Percentiles rank a stretch among this genome's conserved stretches.
Conservation (phyloP, 1,140 invertebrate species). For the Aphelenchoides avenae region DNA sequence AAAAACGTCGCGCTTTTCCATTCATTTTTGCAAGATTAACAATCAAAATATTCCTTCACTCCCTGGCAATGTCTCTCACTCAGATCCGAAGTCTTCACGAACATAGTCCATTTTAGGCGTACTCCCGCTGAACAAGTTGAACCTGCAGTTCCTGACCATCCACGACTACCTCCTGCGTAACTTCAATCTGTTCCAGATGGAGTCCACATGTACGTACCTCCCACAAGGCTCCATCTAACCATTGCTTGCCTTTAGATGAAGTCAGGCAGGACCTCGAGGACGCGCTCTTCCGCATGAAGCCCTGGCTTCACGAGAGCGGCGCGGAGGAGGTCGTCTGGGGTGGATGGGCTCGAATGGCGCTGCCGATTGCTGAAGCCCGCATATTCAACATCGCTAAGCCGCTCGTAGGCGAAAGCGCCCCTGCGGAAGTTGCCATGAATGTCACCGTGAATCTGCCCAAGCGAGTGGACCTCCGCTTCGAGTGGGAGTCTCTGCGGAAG, state of each 20-base stretch:
- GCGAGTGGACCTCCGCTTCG: constrained; percentile 80
- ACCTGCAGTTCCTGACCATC: constrained; percentile 93
- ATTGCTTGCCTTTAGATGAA: constrained; percentile 71
- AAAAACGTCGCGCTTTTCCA: too few relatives aligned
- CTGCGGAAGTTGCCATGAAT: constrained; percentile 86
- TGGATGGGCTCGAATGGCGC: constrained; percentile 97
- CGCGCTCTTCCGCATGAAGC: constrained; percentile 82
- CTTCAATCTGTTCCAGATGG: constrained; percentile 92
- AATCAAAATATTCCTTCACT: too few relatives aligned
- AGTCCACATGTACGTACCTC: constrained; percentile 81
- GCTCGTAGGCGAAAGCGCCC: constrained; percentile 74
- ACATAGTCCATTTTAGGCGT: constrained; percentile 57
- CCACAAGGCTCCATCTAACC: constrained; percentile 22
- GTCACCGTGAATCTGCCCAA: constrained; percentile 85
- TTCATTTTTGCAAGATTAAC: too few relatives aligned
- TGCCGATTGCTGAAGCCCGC: constrained; percentile 83
- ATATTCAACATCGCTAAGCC: constrained; percentile 72
- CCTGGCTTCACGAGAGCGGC: constrained; percentile 72
- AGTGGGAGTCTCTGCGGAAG: constrained; percentile 91
- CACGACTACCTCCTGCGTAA: constrained; percentile 97
- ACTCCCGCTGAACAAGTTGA: constrained; percentile 90
- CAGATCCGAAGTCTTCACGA: too few relatives aligned
- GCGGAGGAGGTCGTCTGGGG: constrained; percentile 81
- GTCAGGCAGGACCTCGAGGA: constrained; percentile 96
- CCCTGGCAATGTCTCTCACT: too few relatives aligned